Evolutionary conservation across 2,888 invertebrate species (phyloP), one percentile per base, ranked within the genome.

Genomic region (Leucoptera coffeella): DNA sequence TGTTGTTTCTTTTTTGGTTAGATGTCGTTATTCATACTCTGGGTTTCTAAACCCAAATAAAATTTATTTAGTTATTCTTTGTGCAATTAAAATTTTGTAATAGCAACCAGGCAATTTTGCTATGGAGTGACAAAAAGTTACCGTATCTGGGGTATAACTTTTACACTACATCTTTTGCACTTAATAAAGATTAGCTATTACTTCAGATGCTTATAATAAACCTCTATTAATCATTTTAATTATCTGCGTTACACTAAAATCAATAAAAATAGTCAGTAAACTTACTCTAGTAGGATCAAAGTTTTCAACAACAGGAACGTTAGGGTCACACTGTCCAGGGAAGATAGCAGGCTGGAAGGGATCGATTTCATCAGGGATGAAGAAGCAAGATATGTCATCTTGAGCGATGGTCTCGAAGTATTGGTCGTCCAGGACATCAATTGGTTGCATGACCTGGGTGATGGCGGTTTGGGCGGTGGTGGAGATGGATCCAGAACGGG

Each of bases 361-460:
- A 1, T 34, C 40, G 2, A 54, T 7, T 9, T 6, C 33, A 0
- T 50, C 49, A 0, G 65, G 65, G 22, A 57, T 40, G 33, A 41
- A 54, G 40, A 57, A 60, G 32, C 67, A 67, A 4, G 47, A 54
- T 0, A 42, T 34, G 2, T 49, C 47, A 2, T 52, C 38, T n/a
- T 58, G 62, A 30, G 50, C 46, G 5, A 57, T 41, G 0, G 31
- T 22, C 27, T 58, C 53, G 27, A 44, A 65, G 34, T 61, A 67
- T 3, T 27, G 27, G 4, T 58, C 36, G 4, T 42, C 34, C 3
- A 67, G 30, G 1, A 60, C 56, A 3, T 38, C 32, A n/a, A 51
- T 41, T 4, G 33, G 30, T 0, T 33, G 22, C 11, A 55, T 47
- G 2, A 35, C 40, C 3, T 19, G n/a, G 8, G 51, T 26, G 2